Evolutionary conservation across 2,888 invertebrate genomes (phyloP), one percentile per base, ranked within the genome.

Genomic region (Caenorhabditis sp.): DNA sequence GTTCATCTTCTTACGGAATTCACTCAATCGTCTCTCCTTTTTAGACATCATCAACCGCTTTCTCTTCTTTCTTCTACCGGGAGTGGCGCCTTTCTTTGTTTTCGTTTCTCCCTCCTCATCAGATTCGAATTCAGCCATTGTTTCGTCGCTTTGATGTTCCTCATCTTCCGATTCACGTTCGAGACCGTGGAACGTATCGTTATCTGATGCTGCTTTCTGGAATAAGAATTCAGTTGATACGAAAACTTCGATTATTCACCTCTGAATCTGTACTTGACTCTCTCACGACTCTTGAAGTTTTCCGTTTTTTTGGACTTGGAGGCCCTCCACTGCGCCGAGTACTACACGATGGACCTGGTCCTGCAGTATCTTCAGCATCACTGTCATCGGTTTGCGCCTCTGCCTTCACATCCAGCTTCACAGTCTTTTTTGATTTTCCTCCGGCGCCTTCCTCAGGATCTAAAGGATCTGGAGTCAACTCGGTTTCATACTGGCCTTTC

Each of bases 181-280:
- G 10, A 59, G 12, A 8, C 72, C 68, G 24, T 75, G 64, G 19
- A 22, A 64, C 0, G 22, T 41, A 10, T 81, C 64, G n/a, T 72
- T 73, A 41, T 59, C 75, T 2, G 61, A 44, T 0, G 31, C 16
- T 0, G 10, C 19, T 26, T 73, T 73, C 72, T 79, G n/a, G 4
- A 59, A 72, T 31, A 66, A 31, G 12, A 38, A 38, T 10, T 10
- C 12, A 38, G 14, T 10, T 41, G 6, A 26, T 28, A 14, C 35
- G 7, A 73, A 41, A 16, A 35, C 1, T 38, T 41, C 22, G 41
- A 12, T 24, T 3, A 26, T 26, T 63, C 56, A 31, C 31, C 59
- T 82, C 82, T 7, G 72, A 66, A 28, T 82, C 82, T 31, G 72
- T 77, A 38, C 72, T 80, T 1, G 80, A 64, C 22, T 80, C 80